A percentile compares a stretch with the other conserved stretches of the same genome.
Conservation (phyloP, 37 sponge, comb jelly and placozoan species). For the Cladorhizidae sp. region DNA sequence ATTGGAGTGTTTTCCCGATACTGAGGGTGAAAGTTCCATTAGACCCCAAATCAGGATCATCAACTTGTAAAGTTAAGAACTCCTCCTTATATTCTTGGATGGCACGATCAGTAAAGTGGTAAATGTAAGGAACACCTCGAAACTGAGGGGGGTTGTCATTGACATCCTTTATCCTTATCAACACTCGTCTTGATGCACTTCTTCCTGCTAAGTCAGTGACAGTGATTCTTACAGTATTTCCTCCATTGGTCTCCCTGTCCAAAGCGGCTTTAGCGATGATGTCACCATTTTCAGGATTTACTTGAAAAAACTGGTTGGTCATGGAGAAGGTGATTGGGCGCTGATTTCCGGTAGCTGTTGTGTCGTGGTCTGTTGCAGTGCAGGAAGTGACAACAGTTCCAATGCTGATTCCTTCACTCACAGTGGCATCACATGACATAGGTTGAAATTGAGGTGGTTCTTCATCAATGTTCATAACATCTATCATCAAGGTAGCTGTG, state of each 20-base stretch:
- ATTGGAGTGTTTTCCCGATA: not conserved
- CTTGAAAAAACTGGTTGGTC: conserved; percentile 24
- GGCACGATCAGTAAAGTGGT: too few relatives aligned
- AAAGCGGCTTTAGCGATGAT: conserved; percentile 3
- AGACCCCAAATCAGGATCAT: too few relatives aligned
- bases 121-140: too few relatives aligned
- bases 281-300: conserved; percentile 19
- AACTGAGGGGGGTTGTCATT: too few relatives aligned
- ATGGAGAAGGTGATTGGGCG: conserved; percentile 42
- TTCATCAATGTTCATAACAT: conserved; percentile 66
- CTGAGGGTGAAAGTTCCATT: conserved; percentile 54
- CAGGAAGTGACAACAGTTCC: not conserved
- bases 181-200: too few relatives aligned
- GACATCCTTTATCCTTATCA: too few relatives aligned
- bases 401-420: not conserved
- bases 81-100: too few relatives aligned
- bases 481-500: conserved; percentile 13
- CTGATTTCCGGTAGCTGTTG: not conserved
- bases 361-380: conserved; percentile 26
- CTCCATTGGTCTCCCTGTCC: conserved; percentile 32
- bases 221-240: conserved; percentile 18
- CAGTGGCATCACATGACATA: not conserved
- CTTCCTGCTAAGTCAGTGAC: too few relatives aligned
- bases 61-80: too few relatives aligned
- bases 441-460: conserved; percentile 17